These are phyloP conservation scores for Coreius guichenoti DNA, from an alignment of 2,797 vertebrate species.

Conservation along the genomic window DNA sequence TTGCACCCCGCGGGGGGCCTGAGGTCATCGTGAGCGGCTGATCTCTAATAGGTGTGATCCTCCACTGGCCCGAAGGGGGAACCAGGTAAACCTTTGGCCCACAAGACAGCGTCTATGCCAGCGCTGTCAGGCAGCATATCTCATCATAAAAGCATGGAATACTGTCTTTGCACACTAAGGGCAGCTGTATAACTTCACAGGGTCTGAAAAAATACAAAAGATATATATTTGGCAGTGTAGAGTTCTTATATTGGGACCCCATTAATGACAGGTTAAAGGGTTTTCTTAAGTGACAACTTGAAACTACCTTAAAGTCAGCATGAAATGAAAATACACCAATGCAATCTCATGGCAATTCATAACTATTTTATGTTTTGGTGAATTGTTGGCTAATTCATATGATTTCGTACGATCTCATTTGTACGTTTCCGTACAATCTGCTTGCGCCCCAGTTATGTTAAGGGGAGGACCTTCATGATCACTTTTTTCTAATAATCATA, in stretches of 20 bases:
- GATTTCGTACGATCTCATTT: too few species aligned
- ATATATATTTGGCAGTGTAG: not conserved
- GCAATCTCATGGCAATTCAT: too few species aligned
- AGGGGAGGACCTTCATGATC: too few species aligned
- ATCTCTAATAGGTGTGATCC: constrained; percentile 71
- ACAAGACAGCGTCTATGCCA: not conserved
- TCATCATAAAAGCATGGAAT: constrained; percentile 25
- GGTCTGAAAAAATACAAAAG: not conserved
- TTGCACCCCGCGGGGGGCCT: constrained; percentile 77
- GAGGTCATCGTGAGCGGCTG: constrained; percentile 74
- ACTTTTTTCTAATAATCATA: too few species aligned
- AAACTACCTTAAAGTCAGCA: not conserved
- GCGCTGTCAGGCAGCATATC: constrained; percentile 39
- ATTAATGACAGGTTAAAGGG: too few species aligned
- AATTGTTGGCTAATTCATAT: too few species aligned
- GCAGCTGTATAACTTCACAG: not conserved
- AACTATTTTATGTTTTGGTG: too few species aligned
- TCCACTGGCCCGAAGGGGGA: constrained; percentile 63
- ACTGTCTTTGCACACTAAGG: constrained; percentile 4
- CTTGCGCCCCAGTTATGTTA: too few species aligned
- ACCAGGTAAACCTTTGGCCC: constrained; percentile 48
- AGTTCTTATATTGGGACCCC: not conserved
- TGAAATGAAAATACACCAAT: not conserved
- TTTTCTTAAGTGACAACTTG: too few species aligned
- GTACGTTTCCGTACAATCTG: too few species aligned